Evolutionary conservation across 2,797 vertebrate genomes (phyloP).

Genomic region (Sphenopsis melanotis): DNA sequence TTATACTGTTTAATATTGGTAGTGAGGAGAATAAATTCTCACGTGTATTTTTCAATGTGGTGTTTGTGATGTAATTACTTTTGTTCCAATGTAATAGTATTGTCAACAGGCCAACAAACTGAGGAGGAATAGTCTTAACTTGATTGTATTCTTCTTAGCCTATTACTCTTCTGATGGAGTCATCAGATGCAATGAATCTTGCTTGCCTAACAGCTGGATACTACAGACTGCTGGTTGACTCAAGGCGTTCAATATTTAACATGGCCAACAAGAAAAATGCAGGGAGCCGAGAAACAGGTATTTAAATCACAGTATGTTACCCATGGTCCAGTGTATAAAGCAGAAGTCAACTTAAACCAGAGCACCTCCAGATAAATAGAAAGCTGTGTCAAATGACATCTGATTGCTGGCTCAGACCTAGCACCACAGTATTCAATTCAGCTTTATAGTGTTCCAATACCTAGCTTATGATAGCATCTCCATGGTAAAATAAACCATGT

Average conservation of each 20-base stretch:
- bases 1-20: neutral
- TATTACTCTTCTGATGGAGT: conserved; percentile 96
- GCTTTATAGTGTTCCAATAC: neutral
- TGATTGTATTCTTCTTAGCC: conserved; percentile 81
- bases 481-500: neutral
- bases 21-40: neutral
- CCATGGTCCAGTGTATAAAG: neutral
- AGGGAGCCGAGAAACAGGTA: conserved; percentile 79
- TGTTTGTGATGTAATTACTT: neutral
- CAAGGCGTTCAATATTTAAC: conserved; percentile 96
- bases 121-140: conserved; percentile 24
- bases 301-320: neutral
- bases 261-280: conserved; percentile 89
- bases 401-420: neutral
- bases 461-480: neutral
- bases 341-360: neutral
- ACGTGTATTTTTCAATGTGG: neutral
- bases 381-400: neutral
- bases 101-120: neutral
- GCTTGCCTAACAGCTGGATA: conserved; percentile 98
- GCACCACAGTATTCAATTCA: neutral
- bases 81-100: neutral
- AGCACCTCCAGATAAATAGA: neutral
- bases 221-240: conserved; percentile 95
- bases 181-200: conserved; percentile 97